Percentiles rank a stretch among this genome's conserved stretches.
phyloP scores from a whole-genome alignment of 2,113 vertebrate genomes.

The Pituophis catenifer region DNA sequence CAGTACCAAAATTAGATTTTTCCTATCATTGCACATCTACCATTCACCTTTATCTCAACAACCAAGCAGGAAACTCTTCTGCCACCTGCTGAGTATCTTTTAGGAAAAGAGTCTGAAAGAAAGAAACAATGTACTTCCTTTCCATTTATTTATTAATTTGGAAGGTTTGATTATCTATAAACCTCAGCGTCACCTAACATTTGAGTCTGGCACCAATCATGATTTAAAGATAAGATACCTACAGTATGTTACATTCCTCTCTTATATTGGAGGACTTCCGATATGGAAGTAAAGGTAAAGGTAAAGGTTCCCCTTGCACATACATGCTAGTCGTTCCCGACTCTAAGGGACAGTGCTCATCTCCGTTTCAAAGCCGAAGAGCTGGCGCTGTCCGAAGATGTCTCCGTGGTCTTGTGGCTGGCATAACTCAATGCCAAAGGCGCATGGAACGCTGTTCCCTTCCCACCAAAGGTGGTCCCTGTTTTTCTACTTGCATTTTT shows the following conservation, averaged over 20 bases:
- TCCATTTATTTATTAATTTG: not conserved
- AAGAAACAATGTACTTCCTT: not conserved
- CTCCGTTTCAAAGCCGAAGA: no score
- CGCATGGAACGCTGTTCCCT: no score
- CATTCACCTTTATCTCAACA: conserved; percentile 18
- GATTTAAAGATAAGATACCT: not conserved
- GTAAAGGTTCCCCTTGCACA: no score
- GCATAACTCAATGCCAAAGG: no score
- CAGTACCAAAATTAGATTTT: conserved; percentile 13
- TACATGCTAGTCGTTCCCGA: no score
- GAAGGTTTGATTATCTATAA: not conserved
- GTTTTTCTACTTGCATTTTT: no score
- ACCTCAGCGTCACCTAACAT: not conserved
- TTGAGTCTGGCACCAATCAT: not conserved
- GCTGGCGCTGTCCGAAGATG: no score
- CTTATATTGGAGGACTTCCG: not conserved
- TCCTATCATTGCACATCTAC: conserved; percentile 3
- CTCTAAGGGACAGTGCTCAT: no score
- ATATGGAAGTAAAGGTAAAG: not conserved
- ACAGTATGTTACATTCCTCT: not conserved
- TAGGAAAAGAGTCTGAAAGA: not conserved
- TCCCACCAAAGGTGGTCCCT: no score
- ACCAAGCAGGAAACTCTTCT: conserved; percentile 7
- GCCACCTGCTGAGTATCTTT: not conserved
- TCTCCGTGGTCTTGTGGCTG: no score